phyloP scores from a whole-genome alignment of 2,113 vertebrate genomes.

The Isurus oxyrinchus region DNA sequence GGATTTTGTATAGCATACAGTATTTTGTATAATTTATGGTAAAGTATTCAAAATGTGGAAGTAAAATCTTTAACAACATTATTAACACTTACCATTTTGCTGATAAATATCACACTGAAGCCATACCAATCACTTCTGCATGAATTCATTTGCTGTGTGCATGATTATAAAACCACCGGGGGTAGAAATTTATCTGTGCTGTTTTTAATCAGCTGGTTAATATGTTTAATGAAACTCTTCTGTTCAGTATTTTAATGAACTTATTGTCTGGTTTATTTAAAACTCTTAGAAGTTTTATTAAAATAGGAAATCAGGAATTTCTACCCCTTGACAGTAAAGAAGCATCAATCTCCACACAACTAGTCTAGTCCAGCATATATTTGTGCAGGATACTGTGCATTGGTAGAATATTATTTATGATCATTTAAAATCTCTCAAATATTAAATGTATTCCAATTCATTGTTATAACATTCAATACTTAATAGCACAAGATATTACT shows the following conservation, averaged over 20 bases:
- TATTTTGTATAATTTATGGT: neutral
- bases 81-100: neutral
- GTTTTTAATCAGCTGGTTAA: constrained; percentile 1
- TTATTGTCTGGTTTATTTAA: neutral
- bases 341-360: neutral
- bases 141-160: constrained; percentile 12
- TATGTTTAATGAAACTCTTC: neutral
- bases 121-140: neutral
- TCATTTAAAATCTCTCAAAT: neutral
- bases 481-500: neutral
- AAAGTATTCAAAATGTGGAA: neutral
- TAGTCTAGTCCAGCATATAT: too few species aligned
- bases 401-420: neutral
- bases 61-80: neutral
- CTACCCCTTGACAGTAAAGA: neutral
- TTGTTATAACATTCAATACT: neutral
- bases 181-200: neutral
- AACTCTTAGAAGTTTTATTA: neutral
- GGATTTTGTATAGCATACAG: neutral
- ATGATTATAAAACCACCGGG: neutral
- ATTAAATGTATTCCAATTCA: neutral
- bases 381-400: neutral
- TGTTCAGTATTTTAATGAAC: neutral
- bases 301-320: neutral
- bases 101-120: neutral